Evolutionary conservation across 2,113 vertebrate genomes (phyloP), one percentile per base, ranked within the genome.

Genomic region (Hippocampus mohnikei): DNA sequence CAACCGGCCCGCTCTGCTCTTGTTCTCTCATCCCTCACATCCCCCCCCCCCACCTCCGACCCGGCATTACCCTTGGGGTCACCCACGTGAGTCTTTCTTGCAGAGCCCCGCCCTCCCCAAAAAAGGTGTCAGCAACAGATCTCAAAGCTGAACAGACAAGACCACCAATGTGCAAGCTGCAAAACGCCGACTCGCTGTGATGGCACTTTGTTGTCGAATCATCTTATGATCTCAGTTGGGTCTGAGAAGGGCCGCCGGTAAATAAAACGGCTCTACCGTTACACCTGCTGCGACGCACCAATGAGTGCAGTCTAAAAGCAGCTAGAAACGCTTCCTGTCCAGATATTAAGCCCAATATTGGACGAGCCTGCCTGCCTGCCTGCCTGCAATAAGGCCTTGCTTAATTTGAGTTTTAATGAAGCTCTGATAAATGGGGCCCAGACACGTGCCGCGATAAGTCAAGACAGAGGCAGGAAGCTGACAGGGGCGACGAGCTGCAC

Each of bases 371-470:
- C 70, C 74, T 73, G 76, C 79, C 81, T 74, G 79, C 81, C 55
- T 18, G 77, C 67, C 73, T 74, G 76, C 78, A 74, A 72, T 74
- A 82, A 75, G 66, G 42, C 72, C 6, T 37, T 5, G 33, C 33
- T 37, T 72, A 74, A 83, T 88, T 87, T 85, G 80, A 74, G 75
- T 85, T 88, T 87, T 89, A 90, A 87, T 83, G 82, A 86, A 88
- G 84, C 58, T 41, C 81, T 88, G 87, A 91, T 86, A 79, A 87
- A 90, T 84, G 77, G 73, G 66, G 74, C 66, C 76, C 75, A 82
- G 79, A 78, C 77, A 71, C 71, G 63, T 20, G 81, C 67, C 69
- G 85, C 75, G 77, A 85, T 89, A 90, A 90, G 78, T 91, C 84
- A 86, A 70, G 42, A 44, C 10, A 27, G 71, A 84, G 83, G 83